Evolutionary conservation across 2,797 vertebrate genomes (phyloP), one percentile per base, ranked within the genome.

Genomic region (Hyperoplus immaculatus): DNA sequence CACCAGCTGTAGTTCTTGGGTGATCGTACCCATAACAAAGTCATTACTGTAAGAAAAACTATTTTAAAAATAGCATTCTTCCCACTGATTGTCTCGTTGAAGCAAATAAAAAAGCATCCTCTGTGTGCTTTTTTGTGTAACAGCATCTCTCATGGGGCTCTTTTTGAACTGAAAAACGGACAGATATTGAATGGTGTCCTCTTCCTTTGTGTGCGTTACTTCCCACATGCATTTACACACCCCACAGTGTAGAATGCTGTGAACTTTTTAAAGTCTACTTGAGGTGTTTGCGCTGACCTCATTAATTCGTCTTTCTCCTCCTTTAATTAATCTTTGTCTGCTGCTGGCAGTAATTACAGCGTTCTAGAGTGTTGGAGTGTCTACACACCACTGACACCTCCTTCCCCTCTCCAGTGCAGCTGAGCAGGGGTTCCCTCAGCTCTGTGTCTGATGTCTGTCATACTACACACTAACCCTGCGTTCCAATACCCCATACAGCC

Each of bases 291-390:
- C 8, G 36, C 81, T 85, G 81, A 83, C 88, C 87, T 91, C 85
- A 89, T 91, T 92, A 89, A 89, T 89, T 88, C 82, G 58, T 42
- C 56, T 80, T 75, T 77, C 81, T 79, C 77, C 80, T 77, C 66
- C 72, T 86, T 29, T 91, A 91, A 94, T 94, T 93, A 93, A 93
- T 94, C 92, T 91, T 82, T 89, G 91, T 91, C 91, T 88, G 72
- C 76, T 56, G 75, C 80, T 69, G 75, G 68, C 29, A 75, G 90
- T 94, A 93, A 94, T 94, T 93, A 91, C 86, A 90, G 82, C 72
- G 79, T 54, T 79, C 80, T 73, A 38, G 75, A 29, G 60, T 82
- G 74, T 84, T 71, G 84, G 83, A 79, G 72, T 76, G 72, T 87
- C 80, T 56, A 45, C 79, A 87, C 65, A 80, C 78, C 29, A 56